These are phyloP conservation scores for Centrocercus urophasianus DNA, from an alignment of 2,113 vertebrate genomes.

Conservation along the genomic window DNA sequence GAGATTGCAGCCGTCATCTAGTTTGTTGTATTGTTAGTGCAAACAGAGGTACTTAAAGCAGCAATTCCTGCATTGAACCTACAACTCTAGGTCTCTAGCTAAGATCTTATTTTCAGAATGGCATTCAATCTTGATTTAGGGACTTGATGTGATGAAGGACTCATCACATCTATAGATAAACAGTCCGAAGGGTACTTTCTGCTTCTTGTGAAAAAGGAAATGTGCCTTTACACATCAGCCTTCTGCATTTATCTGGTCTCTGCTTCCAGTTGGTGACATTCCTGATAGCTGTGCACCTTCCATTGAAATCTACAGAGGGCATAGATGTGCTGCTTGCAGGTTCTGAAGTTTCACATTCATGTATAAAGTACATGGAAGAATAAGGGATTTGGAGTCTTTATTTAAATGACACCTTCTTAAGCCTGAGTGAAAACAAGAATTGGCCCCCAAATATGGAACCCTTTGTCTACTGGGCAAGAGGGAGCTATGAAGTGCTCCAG, in stretches of 20 bases:
- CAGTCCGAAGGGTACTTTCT: neutral
- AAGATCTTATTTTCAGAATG: conserved; percentile 6
- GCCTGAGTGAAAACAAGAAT: neutral
- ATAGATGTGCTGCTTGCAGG: fast-evolving
- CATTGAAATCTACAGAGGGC: neutral
- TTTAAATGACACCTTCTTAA: neutral
- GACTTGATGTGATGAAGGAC: neutral
- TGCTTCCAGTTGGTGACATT: neutral
- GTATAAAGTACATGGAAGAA: neutral
- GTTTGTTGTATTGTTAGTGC: neutral
- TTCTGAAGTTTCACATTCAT: neutral
- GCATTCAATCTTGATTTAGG: neutral
- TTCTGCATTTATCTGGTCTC: neutral
- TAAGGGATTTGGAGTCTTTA: neutral
- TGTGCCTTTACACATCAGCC: neutral
- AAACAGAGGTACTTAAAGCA: neutral
- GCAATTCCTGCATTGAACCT: neutral
- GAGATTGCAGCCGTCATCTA: neutral
- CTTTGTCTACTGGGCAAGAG: neutral
- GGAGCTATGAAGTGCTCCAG: neutral
- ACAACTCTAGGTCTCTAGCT: neutral
- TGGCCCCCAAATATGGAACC: neutral
- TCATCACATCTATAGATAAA: conserved; percentile 10
- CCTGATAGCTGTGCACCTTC: neutral
- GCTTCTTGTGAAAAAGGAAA: neutral